Evolutionary conservation across 2,113 vertebrate genomes (phyloP).

Genomic region (Meleagris gallopavo): DNA sequence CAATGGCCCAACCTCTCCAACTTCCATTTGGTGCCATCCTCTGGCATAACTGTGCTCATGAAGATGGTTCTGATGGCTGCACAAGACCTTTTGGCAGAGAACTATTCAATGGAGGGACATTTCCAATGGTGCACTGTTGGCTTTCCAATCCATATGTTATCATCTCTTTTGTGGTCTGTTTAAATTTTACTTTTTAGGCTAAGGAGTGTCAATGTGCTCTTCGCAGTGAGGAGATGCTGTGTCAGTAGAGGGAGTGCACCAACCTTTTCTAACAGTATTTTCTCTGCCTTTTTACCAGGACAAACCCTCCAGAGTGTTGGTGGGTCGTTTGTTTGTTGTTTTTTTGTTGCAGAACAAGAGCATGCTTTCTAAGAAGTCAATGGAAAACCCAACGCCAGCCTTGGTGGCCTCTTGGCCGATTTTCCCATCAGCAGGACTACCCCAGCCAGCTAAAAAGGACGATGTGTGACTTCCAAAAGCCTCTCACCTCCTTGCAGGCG

Average conservation of each 20-base stretch:
- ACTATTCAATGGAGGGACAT: rapidly evolving
- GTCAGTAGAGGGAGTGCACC: background rate
- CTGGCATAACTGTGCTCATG: rapidly evolving
- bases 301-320: background rate
- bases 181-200: background rate
- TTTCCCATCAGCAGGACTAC: background rate
- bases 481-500: slow-evolving; percentile 1
- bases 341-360: background rate
- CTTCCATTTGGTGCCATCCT: background rate
- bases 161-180: background rate
- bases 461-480: background rate
- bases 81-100: background rate
- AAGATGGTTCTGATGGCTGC: background rate
- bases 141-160: background rate
- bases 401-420: background rate
- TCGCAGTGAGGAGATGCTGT: background rate
- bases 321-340: background rate
- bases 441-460: background rate
- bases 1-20: background rate
- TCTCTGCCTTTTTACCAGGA: background rate
- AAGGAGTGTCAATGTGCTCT: rapidly evolving
- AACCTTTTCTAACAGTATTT: background rate
- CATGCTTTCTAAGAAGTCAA: background rate
- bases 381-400: background rate
- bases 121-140: background rate